A percentile compares a stretch with the other conserved stretches of the same genome.
Evolutionary conservation across 2,113 vertebrate species (phyloP).

Genomic region (Platysteira castanea): DNA sequence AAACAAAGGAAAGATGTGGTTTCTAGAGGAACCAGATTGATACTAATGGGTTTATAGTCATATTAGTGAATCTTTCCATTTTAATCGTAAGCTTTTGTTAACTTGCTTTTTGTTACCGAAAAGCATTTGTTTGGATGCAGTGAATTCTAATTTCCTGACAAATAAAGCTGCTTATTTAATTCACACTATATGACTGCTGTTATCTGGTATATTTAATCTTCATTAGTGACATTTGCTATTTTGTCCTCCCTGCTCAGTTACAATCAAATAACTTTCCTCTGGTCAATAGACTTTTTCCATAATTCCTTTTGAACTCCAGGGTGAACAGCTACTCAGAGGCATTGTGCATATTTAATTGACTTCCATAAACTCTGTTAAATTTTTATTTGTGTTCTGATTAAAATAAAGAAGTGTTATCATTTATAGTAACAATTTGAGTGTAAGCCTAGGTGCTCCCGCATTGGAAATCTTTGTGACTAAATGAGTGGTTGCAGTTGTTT

Average conservation of each 20-base stretch:
- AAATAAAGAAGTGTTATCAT: not conserved
- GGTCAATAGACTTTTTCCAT: not conserved
- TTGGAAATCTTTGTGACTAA: not conserved
- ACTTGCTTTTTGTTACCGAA: not conserved
- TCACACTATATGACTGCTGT: not conserved
- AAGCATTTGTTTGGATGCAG: not conserved
- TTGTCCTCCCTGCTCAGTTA: not conserved
- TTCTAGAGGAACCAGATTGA: constrained; percentile 2
- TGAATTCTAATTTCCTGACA: not conserved
- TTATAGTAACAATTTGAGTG: not conserved
- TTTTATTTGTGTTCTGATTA: not conserved
- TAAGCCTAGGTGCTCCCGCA: not conserved
- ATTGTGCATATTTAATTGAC: not conserved
- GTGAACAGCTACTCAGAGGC: not conserved
- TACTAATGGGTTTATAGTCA: not conserved
- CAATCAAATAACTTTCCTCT: not conserved
- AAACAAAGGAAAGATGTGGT: not conserved
- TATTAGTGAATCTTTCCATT: not conserved
- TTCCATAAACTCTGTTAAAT: not conserved
- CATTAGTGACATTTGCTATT: not conserved
- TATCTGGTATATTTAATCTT: not conserved
- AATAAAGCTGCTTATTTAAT: not conserved
- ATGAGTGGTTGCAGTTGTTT: not conserved
- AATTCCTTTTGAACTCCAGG: not conserved
- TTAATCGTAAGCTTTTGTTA: constrained; percentile 1